Base-by-base conservation (phyloP, 2,888 invertebrate genomes). In the Clusia tigrina region DNA sequence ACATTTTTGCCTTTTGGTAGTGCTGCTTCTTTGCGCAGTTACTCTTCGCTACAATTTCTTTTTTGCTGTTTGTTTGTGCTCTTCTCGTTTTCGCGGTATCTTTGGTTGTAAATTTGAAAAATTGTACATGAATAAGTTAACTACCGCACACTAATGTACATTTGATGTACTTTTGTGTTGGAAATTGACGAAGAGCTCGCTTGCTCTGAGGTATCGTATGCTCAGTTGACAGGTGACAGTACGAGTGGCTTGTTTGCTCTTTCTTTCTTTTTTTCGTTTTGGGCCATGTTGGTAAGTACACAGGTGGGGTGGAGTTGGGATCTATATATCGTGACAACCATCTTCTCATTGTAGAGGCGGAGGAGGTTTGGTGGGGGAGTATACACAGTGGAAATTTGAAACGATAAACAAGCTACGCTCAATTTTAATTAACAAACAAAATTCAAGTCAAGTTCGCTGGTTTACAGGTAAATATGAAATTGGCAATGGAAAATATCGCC, bases 141-240 rank as follows among this genome's bases (percentile, higher is more conserved):
- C 73, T 71, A 72, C 72, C 72, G 70, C 67, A n/a, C n/a, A 73
- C 72, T 72, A 72, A 72, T 72, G 72, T 72, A 72, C 72, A 72
- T 72, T 72, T 72, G 71, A 72, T 72, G 72, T 72, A 73, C 71
- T 68, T 73, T 71, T 73, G 66, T 69, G 67, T n/a, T 42, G 42
- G 42, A 6, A 15, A 17, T 48, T 18, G 48, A 20, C 22, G 48
- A 20, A 20, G 48, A 20, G 48, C n/a, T n/a, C n/a, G n/a, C n/a
- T n/a, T n/a, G n/a, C 22, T 48, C 15, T 48, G 48, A 20, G 48
- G 48, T 48, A n/a, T n/a, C n/a, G n/a, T n/a, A 48, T 48, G 48
- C 22, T 18, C 22, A 5, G 48, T 22, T 48, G 48, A 48, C 48
- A 48, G 48, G 48, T 48, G 48, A 48, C 48, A 48, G 48, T 15